Conservation (phyloP, 2,888 invertebrate genomes). For the Drosophila gaucha region DNA sequence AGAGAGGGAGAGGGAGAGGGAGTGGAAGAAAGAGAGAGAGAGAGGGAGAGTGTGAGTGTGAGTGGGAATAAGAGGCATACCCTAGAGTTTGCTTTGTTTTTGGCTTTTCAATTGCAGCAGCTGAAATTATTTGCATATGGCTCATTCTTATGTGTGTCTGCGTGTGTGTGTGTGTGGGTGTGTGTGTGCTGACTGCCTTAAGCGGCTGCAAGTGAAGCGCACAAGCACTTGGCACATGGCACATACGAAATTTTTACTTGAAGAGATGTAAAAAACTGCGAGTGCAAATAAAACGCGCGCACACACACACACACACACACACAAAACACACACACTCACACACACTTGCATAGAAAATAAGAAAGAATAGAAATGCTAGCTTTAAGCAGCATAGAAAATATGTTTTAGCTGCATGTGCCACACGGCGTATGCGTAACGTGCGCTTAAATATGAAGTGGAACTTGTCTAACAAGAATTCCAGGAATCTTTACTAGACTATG, state of each 20-base stretch:
- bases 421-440: slow-evolving; percentile 15
- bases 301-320: slow-evolving; percentile 12
- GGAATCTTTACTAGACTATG: not conserved
- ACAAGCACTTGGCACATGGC: slow-evolving; percentile 68
- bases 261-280: slow-evolving; percentile 57
- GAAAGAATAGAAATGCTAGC: not conserved
- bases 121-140: slow-evolving; percentile 74
- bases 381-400: slow-evolving; percentile 18
- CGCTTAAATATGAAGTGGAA: not conserved
- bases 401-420: slow-evolving; percentile 2
- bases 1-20: not conserved
- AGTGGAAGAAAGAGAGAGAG: not conserved
- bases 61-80: not conserved
- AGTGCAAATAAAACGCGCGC: slow-evolving; percentile 44
- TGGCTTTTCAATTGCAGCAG: slow-evolving; percentile 64
- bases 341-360: not conserved
- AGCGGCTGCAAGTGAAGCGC: slow-evolving; percentile 68
- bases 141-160: slow-evolving; percentile 22
- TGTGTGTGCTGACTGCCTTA: slow-evolving; percentile 46
- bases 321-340: not conserved
- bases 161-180: slow-evolving; percentile 16
- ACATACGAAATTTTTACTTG: slow-evolving; percentile 50
- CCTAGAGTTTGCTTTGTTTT: slow-evolving; percentile 40
- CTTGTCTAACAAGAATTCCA: not conserved
- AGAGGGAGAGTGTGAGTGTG: not conserved